phyloP scores from a whole-genome alignment of 2,888 invertebrate species.

The Chymomyza caudatula region DNA sequence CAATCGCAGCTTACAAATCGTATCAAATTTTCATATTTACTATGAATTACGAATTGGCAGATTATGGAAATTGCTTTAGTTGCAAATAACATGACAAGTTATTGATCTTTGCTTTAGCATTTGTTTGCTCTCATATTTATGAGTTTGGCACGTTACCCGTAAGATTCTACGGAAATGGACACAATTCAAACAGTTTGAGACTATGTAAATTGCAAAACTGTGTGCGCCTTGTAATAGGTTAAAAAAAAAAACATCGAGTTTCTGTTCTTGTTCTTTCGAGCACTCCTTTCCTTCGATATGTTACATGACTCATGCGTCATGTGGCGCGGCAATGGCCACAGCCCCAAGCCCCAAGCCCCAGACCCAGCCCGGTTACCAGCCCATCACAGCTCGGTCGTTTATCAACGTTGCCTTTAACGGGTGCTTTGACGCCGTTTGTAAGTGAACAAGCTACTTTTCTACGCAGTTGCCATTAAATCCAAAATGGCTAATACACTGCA shows the following conservation, averaged over 20 bases:
- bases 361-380: too few relatives aligned
- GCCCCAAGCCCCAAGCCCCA: too few relatives aligned
- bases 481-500: neutral
- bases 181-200: neutral
- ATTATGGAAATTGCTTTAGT: constrained; percentile 62
- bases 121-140: too few relatives aligned
- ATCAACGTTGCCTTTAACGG: neutral
- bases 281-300: neutral
- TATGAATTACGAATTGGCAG: constrained; percentile 66
- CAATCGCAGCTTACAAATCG: constrained; percentile 38
- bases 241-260: neutral
- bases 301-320: neutral
- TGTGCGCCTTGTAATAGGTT: neutral
- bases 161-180: neutral
- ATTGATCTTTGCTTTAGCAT: neutral
- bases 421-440: neutral
- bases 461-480: neutral
- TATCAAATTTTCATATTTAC: constrained; percentile 64
- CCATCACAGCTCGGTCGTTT: neutral
- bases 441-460: neutral
- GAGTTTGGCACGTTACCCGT: neutral
- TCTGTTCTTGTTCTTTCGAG: neutral
- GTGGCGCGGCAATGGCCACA: neutral
- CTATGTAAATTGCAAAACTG: neutral
- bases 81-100: constrained; percentile 39